Evolutionary conservation across 2,888 invertebrate genomes (phyloP).

Genomic region (Eulithis testata): DNA sequence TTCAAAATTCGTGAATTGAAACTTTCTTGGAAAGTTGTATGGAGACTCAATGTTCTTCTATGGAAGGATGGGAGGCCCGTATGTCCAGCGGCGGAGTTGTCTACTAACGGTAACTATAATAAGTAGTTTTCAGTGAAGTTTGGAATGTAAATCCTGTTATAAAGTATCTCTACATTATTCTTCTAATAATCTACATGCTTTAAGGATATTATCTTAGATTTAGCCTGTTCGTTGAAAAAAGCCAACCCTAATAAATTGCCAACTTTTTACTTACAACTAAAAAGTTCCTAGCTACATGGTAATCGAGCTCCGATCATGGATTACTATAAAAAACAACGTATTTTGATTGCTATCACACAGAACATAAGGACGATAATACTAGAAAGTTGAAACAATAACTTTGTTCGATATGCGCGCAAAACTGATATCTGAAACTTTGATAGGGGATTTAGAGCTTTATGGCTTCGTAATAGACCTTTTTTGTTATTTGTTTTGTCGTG

Average conservation of each 20-base stretch:
- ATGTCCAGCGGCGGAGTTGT: too few species aligned
- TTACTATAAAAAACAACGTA: conserved; percentile 17
- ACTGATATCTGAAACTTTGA: conserved; percentile 24
- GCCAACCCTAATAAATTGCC: conserved; percentile 14
- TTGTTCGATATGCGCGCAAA: conserved; percentile 45
- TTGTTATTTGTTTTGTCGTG: conserved; percentile 38
- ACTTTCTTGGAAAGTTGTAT: too few species aligned
- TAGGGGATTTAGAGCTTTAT: conserved; percentile 31
- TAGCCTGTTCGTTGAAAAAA: background rate
- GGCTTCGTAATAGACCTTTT: background rate
- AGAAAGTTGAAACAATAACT: conserved; percentile 42
- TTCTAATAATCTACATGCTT: too few species aligned
- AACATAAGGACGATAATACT: conserved; percentile 9
- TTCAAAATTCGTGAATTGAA: too few species aligned
- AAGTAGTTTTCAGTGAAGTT: too few species aligned
- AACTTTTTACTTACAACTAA: conserved; percentile 42
- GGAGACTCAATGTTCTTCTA: too few species aligned
- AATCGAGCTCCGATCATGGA: conserved; percentile 46
- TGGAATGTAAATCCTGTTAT: too few species aligned
- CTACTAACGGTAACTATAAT: too few species aligned
- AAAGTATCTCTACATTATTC: too few species aligned
- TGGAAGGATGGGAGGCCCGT: too few species aligned
- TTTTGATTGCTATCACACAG: conserved; percentile 9
- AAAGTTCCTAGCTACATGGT: conserved; percentile 37
- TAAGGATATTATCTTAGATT: too few species aligned